Percentiles rank a stretch among this genome's conserved stretches.
Conservation (phyloP, 2,113 vertebrate genomes). For the Podarcis muralis region DNA sequence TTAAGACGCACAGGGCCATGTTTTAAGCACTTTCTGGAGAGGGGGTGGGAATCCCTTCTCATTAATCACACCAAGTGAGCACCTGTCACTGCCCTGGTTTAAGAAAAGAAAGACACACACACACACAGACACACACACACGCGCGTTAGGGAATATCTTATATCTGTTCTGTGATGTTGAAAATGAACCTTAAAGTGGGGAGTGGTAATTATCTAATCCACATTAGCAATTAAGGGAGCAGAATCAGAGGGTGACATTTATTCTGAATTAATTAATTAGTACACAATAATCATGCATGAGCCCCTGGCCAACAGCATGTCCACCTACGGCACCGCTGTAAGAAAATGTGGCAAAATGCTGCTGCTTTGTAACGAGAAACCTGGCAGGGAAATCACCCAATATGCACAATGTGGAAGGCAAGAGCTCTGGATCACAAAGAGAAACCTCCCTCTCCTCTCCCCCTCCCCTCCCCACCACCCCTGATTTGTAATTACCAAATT, state of each 20-base stretch:
- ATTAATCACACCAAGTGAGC: background rate
- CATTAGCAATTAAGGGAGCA: background rate
- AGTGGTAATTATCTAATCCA: background rate
- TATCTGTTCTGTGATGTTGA: background rate
- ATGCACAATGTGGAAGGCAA: slow-evolving; percentile 59
- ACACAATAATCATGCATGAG: background rate
- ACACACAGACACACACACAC: too few species aligned
- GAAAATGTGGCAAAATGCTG: slow-evolving; percentile 38
- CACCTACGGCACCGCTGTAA: slow-evolving; percentile 25
- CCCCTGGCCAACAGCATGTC: slow-evolving; percentile 39
- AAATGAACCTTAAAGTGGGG: background rate
- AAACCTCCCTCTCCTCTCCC: slow-evolving; percentile 41
- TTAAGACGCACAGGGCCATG: background rate
- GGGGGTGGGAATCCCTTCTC: background rate
- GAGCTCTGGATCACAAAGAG: slow-evolving; percentile 66
- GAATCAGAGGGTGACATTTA: slow-evolving; percentile 10
- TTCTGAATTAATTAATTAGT: slow-evolving; percentile 16
- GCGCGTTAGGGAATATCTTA: background rate
- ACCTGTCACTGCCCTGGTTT: background rate
- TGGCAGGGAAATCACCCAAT: slow-evolving; percentile 45
- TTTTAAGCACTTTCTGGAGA: background rate
- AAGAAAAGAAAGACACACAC: background rate
- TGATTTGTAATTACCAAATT: slow-evolving; percentile 79
- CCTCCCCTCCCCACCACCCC: slow-evolving; percentile 47
- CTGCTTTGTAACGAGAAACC: background rate